phyloP scores from a whole-genome alignment of 53 echinoderm and acorn worm genomes.

The Echinarachnius parma region DNA sequence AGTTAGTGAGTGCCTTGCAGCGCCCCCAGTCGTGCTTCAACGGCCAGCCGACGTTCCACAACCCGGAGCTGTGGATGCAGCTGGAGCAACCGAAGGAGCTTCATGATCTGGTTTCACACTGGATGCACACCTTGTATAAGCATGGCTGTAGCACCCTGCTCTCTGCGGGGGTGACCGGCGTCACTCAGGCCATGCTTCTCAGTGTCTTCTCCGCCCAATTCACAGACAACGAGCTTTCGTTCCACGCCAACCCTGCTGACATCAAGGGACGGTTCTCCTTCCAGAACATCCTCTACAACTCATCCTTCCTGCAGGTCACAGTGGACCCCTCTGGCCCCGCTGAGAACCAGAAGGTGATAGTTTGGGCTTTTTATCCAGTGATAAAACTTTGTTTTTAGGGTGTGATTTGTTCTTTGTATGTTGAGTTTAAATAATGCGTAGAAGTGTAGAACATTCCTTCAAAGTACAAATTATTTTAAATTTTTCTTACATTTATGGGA shows the following conservation, averaged over 20 bases:
- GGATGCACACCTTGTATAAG: constrained; percentile 93
- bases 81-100: constrained; percentile 56
- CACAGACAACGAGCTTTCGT: constrained; percentile 86
- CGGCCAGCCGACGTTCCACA: constrained; percentile 79
- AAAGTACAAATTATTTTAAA: no score
- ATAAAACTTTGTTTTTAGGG: no score
- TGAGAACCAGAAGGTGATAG: constrained; percentile 44
- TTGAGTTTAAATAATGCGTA: no score
- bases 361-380: no score
- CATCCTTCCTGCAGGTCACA: constrained; percentile 70
- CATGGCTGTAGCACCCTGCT: constrained; percentile 82
- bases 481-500: no score
- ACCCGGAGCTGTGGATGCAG: constrained; percentile 67
- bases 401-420: no score
- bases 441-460: no score
- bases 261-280: constrained; percentile 72
- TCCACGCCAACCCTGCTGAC: constrained; percentile 84
- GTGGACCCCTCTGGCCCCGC: constrained; percentile 55
- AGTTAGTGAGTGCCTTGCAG: constrained; percentile 80
- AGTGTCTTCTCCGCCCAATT: constrained; percentile 92
- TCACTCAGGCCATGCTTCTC: constrained; percentile 89
- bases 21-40: constrained; percentile 89
- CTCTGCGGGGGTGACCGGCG: constrained; percentile 69
- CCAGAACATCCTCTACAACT: constrained; percentile 82
- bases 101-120: constrained; percentile 82